These are phyloP conservation scores for Sitta carolinensis DNA, from an alignment of 2,797 vertebrate species.

Conservation along the genomic window DNA sequence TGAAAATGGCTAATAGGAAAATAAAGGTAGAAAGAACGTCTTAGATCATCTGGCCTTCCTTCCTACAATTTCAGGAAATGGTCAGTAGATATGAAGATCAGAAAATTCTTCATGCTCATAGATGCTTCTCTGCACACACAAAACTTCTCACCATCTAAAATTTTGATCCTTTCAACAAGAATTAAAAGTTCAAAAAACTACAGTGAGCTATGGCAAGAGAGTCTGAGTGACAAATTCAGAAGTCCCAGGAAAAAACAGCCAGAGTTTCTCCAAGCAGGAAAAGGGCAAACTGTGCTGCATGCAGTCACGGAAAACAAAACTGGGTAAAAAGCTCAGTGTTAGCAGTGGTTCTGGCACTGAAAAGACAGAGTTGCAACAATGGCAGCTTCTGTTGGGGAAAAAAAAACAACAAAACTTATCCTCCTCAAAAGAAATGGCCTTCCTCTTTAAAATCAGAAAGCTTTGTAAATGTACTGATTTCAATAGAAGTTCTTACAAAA, in stretches of 20 bases:
- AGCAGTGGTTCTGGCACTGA: not conserved
- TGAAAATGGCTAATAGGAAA: not conserved
- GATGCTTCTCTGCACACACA: not conserved
- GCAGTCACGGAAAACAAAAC: not conserved
- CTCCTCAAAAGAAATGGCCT: not conserved
- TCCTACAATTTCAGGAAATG: not conserved
- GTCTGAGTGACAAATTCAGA: not conserved
- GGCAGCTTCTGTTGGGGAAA: not conserved
- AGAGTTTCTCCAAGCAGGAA: not conserved
- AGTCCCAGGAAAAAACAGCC: not conserved
- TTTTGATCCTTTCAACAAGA: not conserved
- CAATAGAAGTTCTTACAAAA: not conserved
- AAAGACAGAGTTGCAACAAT: not conserved
- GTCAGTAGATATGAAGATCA: not conserved
- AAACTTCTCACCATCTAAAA: not conserved
- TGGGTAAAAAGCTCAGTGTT: not conserved
- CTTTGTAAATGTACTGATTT: not conserved
- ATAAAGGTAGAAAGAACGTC: not conserved
- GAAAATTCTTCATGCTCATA: not conserved
- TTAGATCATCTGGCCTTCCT: not conserved
- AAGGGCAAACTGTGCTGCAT: not conserved
- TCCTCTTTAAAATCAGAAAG: not conserved
- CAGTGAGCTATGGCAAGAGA: not conserved
- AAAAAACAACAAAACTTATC: not conserved
- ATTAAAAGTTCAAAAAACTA: not conserved